These are phyloP conservation scores for Drosophila kikkawai DNA, from an alignment of 1,140 invertebrate species.

Conservation along the genomic window DNA sequence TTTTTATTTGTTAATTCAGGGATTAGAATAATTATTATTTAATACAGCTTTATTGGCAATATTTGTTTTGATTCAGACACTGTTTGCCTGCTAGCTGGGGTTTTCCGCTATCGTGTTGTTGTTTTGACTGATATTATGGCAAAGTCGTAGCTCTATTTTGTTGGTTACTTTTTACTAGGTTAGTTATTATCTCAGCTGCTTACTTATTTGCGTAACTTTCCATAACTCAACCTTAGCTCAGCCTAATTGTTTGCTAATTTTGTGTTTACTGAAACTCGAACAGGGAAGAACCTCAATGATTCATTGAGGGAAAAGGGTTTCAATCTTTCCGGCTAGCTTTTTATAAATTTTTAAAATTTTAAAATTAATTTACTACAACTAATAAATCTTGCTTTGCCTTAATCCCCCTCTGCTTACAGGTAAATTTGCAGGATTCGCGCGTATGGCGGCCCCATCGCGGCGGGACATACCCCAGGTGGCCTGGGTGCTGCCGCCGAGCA, in stretches of 20 bases:
- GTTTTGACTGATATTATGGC: neutral
- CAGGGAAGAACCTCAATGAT: neutral
- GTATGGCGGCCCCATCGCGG: slow-evolving; percentile 94
- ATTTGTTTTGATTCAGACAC: neutral
- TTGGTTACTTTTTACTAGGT: neutral
- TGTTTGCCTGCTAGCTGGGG: neutral
- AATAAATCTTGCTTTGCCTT: neutral
- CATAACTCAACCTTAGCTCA: neutral
- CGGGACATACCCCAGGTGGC: slow-evolving; percentile 95
- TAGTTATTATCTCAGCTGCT: slow-evolving; percentile 15
- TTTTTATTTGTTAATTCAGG: no score
- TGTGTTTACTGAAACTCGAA: neutral
- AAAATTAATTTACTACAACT: neutral
- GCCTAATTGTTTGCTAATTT: neutral
- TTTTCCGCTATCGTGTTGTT: neutral
- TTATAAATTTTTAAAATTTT: neutral
- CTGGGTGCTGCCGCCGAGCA: slow-evolving; percentile 98
- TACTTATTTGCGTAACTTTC: slow-evolving; percentile 7
- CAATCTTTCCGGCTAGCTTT: neutral
- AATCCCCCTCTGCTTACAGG: slow-evolving; percentile 35
- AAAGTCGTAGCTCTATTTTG: neutral
- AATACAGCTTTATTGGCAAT: neutral
- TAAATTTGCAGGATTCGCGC: slow-evolving; percentile 96
- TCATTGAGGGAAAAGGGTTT: neutral
- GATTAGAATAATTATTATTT: no score